phyloP scores from a whole-genome alignment of 2,113 vertebrate genomes.

The Anthoscopus minutus region DNA sequence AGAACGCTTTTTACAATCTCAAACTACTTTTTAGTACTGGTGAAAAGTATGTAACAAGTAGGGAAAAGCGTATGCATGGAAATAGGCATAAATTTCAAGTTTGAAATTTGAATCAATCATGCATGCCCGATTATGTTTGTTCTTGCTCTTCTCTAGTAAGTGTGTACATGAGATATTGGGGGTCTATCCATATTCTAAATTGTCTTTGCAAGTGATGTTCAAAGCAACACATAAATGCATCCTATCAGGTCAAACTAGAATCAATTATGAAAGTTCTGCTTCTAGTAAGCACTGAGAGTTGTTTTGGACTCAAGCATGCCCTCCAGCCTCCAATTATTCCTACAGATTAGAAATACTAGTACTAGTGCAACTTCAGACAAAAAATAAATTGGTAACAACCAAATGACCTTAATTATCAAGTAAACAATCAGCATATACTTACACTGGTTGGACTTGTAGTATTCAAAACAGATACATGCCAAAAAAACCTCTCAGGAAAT shows the following conservation, averaged over 20 bases:
- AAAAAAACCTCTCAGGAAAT: neutral
- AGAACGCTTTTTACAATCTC: neutral
- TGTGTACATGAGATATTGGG: neutral
- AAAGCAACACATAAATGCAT: neutral
- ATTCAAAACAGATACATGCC: neutral
- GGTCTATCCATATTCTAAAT: neutral
- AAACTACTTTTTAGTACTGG: neutral
- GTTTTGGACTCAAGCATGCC: neutral
- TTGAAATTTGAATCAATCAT: neutral
- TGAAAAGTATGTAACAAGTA: neutral
- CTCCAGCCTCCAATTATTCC: neutral
- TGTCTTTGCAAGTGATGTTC: neutral
- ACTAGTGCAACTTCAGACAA: neutral
- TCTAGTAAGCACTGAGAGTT: neutral
- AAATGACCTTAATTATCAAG: neutral
- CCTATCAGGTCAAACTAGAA: neutral
- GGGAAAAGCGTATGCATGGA: fast-evolving
- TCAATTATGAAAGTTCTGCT: neutral
- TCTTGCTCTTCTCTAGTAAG: neutral
- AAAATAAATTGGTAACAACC: neutral
- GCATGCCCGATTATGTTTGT: neutral
- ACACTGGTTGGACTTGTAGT: neutral
- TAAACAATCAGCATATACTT: neutral
- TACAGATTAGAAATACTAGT: neutral
- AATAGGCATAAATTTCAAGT: neutral